phyloP scores from a whole-genome alignment of 2,113 vertebrate genomes.

The Eurystomus gularis region DNA sequence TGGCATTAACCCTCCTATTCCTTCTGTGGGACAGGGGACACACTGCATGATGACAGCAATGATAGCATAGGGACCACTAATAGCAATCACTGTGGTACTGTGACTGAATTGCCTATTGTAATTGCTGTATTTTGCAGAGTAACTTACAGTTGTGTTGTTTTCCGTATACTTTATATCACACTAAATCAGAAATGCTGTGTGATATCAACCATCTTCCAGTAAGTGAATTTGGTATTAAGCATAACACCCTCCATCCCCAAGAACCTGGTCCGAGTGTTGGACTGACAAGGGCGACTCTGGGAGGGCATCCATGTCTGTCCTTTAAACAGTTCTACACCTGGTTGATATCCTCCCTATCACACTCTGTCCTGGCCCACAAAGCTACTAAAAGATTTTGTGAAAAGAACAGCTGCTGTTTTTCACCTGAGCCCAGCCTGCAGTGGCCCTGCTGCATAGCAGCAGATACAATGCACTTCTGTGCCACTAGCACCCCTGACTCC shows the following conservation, averaged over 20 bases:
- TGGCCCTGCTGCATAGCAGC: background rate
- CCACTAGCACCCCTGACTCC: too few relatives aligned
- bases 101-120: background rate
- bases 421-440: fast-evolving
- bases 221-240: background rate
- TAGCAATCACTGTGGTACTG: background rate
- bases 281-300: background rate
- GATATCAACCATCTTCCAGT: background rate
- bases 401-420: background rate
- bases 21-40: background rate
- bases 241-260: background rate
- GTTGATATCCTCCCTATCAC: background rate
- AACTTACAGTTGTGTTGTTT: background rate
- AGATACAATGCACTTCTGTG: background rate
- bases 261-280: background rate
- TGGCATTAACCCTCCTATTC: background rate
- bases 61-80: background rate
- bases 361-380: background rate
- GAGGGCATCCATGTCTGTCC: background rate
- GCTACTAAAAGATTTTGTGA: background rate
- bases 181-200: background rate
- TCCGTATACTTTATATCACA: background rate
- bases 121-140: background rate
- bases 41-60: background rate
- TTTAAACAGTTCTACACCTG: background rate